These are phyloP conservation scores for Okapia johnstoni DNA, from an alignment of 2,113 vertebrate species.

Conservation along the genomic window DNA sequence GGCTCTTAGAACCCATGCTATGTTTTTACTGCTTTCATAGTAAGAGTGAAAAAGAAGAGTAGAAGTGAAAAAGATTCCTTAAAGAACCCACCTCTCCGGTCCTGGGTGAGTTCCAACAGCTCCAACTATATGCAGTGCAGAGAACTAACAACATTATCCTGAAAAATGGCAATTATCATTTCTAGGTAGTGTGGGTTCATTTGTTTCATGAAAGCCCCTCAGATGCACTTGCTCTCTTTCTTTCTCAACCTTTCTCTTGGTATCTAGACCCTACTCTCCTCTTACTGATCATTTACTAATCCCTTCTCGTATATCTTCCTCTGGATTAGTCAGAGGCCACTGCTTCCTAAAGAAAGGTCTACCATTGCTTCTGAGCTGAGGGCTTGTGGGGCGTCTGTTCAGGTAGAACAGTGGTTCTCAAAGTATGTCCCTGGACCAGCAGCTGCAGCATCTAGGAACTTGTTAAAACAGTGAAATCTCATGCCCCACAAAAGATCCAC, in stretches of 20 bases:
- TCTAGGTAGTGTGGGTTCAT: background rate
- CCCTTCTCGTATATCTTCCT: background rate
- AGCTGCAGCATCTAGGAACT: background rate
- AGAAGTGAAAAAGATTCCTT: background rate
- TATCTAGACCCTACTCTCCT: background rate
- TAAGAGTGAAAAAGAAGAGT: background rate
- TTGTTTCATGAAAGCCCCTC: background rate
- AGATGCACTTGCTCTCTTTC: background rate
- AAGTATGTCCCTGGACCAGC: background rate
- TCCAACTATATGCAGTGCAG: background rate
- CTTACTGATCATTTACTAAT: background rate
- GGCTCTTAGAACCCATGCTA: background rate
- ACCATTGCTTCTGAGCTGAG: background rate
- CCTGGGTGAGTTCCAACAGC: background rate
- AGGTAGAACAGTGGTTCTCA: background rate
- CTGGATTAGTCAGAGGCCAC: background rate
- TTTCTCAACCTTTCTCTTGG: background rate
- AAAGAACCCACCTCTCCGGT: background rate
- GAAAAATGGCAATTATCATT: background rate
- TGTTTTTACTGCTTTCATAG: background rate
- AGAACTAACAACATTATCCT: background rate
- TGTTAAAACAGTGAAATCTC: background rate
- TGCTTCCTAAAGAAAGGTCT: background rate
- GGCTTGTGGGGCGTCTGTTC: background rate
- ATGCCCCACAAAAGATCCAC: background rate